phyloP scores from a whole-genome alignment of 2,797 vertebrate genomes.

The Schizopygopsis pylzovi region DNA sequence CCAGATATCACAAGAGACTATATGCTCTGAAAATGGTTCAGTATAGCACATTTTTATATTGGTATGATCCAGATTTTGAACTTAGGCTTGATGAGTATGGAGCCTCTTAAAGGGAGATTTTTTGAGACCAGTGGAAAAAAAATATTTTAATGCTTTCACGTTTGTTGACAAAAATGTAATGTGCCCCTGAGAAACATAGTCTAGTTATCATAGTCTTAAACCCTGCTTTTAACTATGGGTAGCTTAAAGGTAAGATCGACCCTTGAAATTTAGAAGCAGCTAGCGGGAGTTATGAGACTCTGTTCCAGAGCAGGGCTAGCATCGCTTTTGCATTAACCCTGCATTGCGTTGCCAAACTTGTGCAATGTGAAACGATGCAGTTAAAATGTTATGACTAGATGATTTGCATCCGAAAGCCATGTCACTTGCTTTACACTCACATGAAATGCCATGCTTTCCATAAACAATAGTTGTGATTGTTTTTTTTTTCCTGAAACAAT shows the following conservation, averaged over 20 bases:
- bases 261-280: background rate
- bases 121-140: background rate
- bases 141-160: background rate
- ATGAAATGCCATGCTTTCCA: background rate
- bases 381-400: background rate
- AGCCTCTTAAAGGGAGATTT: background rate
- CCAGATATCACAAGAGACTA: conserved; percentile 12
- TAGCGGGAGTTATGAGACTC: background rate
- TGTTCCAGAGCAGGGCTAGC: background rate
- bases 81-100: background rate
- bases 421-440: background rate
- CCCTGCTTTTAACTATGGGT: background rate
- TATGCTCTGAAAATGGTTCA: conserved; percentile 17
- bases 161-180: background rate
- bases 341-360: background rate
- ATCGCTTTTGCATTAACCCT: background rate
- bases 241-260: background rate
- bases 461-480: background rate
- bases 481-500: too few species aligned
- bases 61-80: conserved; percentile 4
- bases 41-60: background rate
- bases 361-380: background rate
- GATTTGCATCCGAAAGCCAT: background rate
- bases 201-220: background rate
- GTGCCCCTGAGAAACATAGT: background rate